Percentiles rank a stretch among this genome's conserved stretches.
Evolutionary conservation across 2,113 vertebrate species (phyloP).

Genomic region (Poeciliopsis retropinna): DNA sequence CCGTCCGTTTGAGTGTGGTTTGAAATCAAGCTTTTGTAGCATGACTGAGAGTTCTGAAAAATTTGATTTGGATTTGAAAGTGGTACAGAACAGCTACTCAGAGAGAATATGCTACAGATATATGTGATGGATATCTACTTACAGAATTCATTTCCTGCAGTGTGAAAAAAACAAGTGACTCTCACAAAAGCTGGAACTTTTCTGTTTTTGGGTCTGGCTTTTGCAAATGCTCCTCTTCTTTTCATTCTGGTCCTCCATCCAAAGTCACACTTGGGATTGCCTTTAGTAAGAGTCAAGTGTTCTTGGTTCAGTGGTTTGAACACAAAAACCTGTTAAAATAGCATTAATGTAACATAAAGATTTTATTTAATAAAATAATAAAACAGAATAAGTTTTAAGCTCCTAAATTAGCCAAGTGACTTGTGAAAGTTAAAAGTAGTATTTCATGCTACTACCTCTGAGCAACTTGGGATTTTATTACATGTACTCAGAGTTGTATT

Average conservation of each 20-base stretch:
- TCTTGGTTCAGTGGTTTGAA: not conserved
- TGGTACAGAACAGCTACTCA: conserved; percentile 60
- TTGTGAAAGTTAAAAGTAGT: conserved; percentile 3
- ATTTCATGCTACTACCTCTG: not conserved
- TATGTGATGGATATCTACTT: conserved; percentile 42
- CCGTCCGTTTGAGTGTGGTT: conserved; percentile 6
- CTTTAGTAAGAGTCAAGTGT: conserved; percentile 18
- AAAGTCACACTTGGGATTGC: conserved; percentile 11
- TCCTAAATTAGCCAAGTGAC: not conserved
- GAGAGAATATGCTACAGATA: conserved; percentile 39
- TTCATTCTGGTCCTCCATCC: conserved; percentile 13
- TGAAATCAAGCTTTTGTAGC: conserved; percentile 31
- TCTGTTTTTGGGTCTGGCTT: conserved; percentile 41
- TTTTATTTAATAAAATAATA: conserved; percentile 1
- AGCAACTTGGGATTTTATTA: conserved; percentile 16
- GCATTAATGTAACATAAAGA: not conserved
- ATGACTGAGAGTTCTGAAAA: conserved; percentile 52
- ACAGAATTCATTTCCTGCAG: conserved; percentile 43
- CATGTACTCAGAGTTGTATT: not conserved
- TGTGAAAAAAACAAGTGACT: conserved; percentile 22
- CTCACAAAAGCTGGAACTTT: conserved; percentile 46
- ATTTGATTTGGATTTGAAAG: conserved; percentile 31
- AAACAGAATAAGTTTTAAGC: not conserved
- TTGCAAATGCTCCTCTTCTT: conserved; percentile 28
- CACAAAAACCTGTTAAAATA: not conserved